phyloP scores from a whole-genome alignment of 1,140 invertebrate species.

The Dendroctonus ponderosae region DNA sequence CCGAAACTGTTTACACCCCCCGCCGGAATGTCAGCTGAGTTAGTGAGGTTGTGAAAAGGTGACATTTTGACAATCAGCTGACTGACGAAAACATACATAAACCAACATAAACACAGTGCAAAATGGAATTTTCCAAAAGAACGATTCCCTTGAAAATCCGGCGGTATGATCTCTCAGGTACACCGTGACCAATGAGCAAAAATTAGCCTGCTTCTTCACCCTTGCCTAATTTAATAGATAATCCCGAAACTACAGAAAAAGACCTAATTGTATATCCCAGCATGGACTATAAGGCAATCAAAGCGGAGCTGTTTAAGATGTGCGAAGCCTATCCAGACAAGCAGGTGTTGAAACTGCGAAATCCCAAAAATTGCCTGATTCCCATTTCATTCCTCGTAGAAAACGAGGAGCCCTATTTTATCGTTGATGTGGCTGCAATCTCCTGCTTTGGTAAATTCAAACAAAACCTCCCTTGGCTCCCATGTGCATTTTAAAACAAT shows the following conservation, averaged over 20 bases:
- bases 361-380: conserved; percentile 42
- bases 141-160: conserved; percentile 37
- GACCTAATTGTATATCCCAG: conserved; percentile 40
- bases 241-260: conserved; percentile 36
- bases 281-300: conserved; percentile 42
- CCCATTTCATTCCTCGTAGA: conserved; percentile 45
- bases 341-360: conserved; percentile 48
- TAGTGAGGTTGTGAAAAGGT: no score
- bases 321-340: conserved; percentile 41
- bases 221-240: conserved; percentile 22
- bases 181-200: background rate
- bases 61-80: no score
- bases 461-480: conserved; percentile 6
- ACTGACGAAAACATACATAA: background rate
- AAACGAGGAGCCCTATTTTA: conserved; percentile 33
- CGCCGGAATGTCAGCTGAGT: no score
- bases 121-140: conserved; percentile 23
- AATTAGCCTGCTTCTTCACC: background rate
- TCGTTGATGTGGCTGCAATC: conserved; percentile 41
- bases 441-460: conserved; percentile 35
- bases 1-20: no score
- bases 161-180: conserved; percentile 44
- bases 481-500: conserved; percentile 15
- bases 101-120: background rate
- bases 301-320: conserved; percentile 39